These are phyloP conservation scores for Thalpophila matura DNA, from an alignment of 2,888 invertebrate species.

Conservation along the genomic window DNA sequence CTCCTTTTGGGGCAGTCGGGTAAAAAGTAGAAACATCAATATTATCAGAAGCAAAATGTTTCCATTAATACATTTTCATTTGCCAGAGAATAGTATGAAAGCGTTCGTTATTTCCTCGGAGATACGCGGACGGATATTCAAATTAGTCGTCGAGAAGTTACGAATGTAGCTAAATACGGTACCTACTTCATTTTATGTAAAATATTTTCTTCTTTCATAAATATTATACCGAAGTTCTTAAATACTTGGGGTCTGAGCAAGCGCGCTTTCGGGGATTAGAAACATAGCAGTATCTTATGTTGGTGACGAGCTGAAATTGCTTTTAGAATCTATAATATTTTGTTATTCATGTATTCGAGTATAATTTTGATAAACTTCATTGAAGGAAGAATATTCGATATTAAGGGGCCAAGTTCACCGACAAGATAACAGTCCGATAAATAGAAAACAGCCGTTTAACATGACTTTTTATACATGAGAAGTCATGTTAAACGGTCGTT, in stretches of 20 bases:
- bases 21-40: constrained; percentile 24
- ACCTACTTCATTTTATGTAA: constrained; percentile 31
- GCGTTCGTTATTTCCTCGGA: constrained; percentile 47
- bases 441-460: too few relatives aligned
- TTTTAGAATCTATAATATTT: constrained; percentile 22
- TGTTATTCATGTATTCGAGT: neutral
- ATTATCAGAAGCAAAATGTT: constrained; percentile 29
- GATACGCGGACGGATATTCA: constrained; percentile 47
- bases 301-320: constrained; percentile 23
- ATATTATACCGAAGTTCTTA: constrained; percentile 15
- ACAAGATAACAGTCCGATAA: too few relatives aligned
- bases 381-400: too few relatives aligned
- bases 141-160: constrained; percentile 51
- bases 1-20: too few relatives aligned
- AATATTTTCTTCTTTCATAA: constrained; percentile 23
- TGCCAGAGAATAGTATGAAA: constrained; percentile 38
- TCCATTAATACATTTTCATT: constrained; percentile 46
- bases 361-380: neutral
- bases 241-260: constrained; percentile 17
- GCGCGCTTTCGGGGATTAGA: constrained; percentile 26
- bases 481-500: too few relatives aligned
- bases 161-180: constrained; percentile 21
- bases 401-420: too few relatives aligned
- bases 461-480: too few relatives aligned
- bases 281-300: constrained; percentile 20